A percentile compares a stretch with the other conserved stretches of the same genome.
Evolutionary conservation across 2,888 invertebrate genomes (phyloP).

Genomic region (Rhagonycha fulva): DNA sequence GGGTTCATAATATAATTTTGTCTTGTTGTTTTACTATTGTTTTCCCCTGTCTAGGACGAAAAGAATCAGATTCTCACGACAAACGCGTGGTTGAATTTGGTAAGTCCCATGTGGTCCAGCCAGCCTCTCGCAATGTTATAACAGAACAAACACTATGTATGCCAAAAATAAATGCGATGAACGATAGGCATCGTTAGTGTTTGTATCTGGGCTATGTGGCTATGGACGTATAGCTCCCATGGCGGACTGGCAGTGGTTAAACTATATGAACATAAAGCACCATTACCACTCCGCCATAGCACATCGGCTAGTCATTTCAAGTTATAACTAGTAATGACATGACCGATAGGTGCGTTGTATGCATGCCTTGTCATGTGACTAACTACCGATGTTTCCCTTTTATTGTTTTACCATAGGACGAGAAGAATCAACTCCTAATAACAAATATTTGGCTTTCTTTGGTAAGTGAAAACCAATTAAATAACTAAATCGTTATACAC

Average conservation of each 20-base stretch:
- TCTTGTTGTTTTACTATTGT: slow-evolving; percentile 61
- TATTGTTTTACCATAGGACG: slow-evolving; percentile 84
- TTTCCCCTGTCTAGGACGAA: slow-evolving; percentile 84
- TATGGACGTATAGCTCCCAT: slow-evolving; percentile 48
- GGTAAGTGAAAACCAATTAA: slow-evolving; percentile 74
- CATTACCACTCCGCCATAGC: slow-evolving; percentile 28
- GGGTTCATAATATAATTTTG: slow-evolving; percentile 40
- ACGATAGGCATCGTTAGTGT: slow-evolving; percentile 43
- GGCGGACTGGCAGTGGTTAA: slow-evolving; percentile 26
- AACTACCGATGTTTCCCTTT: slow-evolving; percentile 67
- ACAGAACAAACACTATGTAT: slow-evolving; percentile 47
- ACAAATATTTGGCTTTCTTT: slow-evolving; percentile 94
- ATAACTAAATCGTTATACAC: slow-evolving; percentile 54
- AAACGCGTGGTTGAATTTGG: slow-evolving; percentile 98
- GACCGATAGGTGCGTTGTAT: slow-evolving; percentile 45
- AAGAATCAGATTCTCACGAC: slow-evolving; percentile 98
- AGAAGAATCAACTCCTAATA: slow-evolving; percentile 94
- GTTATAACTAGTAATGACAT: slow-evolving; percentile 28
- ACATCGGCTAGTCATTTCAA: slow-evolving; percentile 34
- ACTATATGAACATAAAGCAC: neutral
- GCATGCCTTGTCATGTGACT: slow-evolving; percentile 57
- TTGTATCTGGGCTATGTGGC: slow-evolving; percentile 54
- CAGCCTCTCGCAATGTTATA: slow-evolving; percentile 53
- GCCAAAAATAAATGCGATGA: slow-evolving; percentile 17
- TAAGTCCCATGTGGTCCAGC: slow-evolving; percentile 71